Conservation (phyloP, 2,888 invertebrate species). For the Nomada fucata region DNA sequence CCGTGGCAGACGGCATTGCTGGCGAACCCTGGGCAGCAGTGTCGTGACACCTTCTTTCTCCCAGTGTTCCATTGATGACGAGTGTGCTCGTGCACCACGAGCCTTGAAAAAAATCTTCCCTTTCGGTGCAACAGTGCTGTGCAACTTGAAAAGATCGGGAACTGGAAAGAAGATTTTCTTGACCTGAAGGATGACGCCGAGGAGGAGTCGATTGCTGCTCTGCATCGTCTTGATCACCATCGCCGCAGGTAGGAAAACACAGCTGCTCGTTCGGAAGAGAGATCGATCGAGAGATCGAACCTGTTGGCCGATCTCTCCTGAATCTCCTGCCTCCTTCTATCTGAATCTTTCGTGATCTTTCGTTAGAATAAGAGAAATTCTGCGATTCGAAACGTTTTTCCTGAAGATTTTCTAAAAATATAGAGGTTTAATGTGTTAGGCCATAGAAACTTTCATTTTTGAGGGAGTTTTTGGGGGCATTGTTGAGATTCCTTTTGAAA, state of each 20-base stretch:
- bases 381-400: neutral
- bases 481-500: no score
- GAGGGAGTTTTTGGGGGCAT: no score
- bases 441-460: no score
- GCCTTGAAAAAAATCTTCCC: constrained; percentile 3
- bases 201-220: constrained; percentile 58
- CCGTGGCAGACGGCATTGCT: constrained; percentile 51
- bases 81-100: constrained; percentile 30
- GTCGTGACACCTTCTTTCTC: constrained; percentile 25
- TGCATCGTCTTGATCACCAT: constrained; percentile 58
- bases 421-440: no score
- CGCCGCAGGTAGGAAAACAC: constrained; percentile 61
- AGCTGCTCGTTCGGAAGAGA: constrained; percentile 15
- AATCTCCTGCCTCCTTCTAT: neutral
- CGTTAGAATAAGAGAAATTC: constrained; percentile 8
- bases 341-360: neutral
- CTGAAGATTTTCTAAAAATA: no score
- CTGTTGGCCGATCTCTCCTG: neutral
- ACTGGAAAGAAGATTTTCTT: neutral
- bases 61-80: constrained; percentile 53
- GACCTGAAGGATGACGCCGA: constrained; percentile 62
- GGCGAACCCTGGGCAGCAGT: constrained; percentile 28
- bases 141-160: neutral
- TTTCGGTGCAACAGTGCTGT: neutral
- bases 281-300: constrained; percentile 6